Evolutionary conservation across 2,888 invertebrate species (phyloP), one percentile per base, ranked within the genome.

Genomic region (Argyresthia albistria): DNA sequence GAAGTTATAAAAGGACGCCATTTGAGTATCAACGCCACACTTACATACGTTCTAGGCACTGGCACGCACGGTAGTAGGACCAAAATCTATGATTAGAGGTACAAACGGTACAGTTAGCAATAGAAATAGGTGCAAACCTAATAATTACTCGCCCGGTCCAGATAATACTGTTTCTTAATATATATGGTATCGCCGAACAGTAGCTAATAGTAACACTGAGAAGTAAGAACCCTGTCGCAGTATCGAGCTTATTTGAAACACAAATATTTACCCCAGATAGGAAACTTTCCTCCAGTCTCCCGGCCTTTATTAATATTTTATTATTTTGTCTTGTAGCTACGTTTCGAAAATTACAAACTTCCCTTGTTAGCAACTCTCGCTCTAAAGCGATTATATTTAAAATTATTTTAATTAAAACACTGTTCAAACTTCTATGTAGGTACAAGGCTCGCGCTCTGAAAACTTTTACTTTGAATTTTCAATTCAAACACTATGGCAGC

Each of bases 391-490:
- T 87, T 87, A 87, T 84, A 83, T 86, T 86, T 84, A 74, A 83
- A 84, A 86, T 86, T 76, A 83, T 83, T 86, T 87, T 87, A 84
- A 87, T 87, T 86, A 86, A 87, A 87, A 84, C 76, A 73, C 78
- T 82, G 79, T 75, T 75, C 70, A 86, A 84, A 83, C 83, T 66
- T 64, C 69, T 70, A 70, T 72, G 63, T 60, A 64, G 60, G 64
- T 37, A 52, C 52, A 43, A 25, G 35, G 8, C 37, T 3, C 16
- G 51, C n/a, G 10, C 42, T n/a, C 14, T 12, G 15, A 14, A 50
- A 50, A 43, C 43, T 43, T 50, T 50, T 35, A 39, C 42, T n/a
- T 35, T 14, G 43, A 50, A 42, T 50, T 50, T 50, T 50, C 42
- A 16, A 50, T 42, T 42, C 50, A 50, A 50, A 50, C 50, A 50